A percentile compares a stretch with the other conserved stretches of the same genome.
These are phyloP conservation scores for Lophochroa leadbeateri DNA, from an alignment of 2,113 vertebrate species.

Conservation along the genomic window DNA sequence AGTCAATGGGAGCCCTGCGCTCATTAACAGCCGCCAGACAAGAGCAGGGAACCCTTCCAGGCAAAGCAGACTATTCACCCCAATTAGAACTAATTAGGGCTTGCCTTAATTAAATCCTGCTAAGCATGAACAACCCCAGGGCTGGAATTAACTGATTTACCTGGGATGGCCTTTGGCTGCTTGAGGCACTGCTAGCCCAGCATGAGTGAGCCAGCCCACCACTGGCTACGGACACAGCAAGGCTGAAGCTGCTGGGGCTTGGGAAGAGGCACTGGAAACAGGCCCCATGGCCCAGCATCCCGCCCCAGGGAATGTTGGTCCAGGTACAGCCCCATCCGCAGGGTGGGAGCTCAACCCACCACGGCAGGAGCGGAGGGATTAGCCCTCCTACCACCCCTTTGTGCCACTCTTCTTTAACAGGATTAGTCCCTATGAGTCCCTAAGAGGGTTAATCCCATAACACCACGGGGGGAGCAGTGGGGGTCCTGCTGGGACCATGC, in stretches of 20 bases:
- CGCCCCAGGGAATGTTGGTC: not conserved
- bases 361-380: not conserved
- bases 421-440: not conserved
- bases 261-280: not conserved
- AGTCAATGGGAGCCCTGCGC: not conserved
- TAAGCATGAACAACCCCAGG: not conserved
- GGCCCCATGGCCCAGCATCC: accelerated
- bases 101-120: slow-evolving; percentile 61
- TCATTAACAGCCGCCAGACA: not conserved
- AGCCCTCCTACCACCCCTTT: not conserved
- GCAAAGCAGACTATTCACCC: not conserved
- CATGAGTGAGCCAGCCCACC: accelerated
- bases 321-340: accelerated
- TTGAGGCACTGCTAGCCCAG: accelerated
- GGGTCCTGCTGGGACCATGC: not conserved
- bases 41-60: slow-evolving; percentile 5
- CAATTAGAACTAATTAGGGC: slow-evolving; percentile 37
- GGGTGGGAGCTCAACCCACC: not conserved
- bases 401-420: not conserved
- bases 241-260: not conserved
- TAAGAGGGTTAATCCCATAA: not conserved
- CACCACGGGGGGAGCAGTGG: accelerated
- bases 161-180: not conserved
- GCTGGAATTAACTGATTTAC: slow-evolving; percentile 24
- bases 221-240: accelerated